Evolutionary conservation across 2,888 invertebrate genomes (phyloP).

Genomic region (Bellardia pandia): DNA sequence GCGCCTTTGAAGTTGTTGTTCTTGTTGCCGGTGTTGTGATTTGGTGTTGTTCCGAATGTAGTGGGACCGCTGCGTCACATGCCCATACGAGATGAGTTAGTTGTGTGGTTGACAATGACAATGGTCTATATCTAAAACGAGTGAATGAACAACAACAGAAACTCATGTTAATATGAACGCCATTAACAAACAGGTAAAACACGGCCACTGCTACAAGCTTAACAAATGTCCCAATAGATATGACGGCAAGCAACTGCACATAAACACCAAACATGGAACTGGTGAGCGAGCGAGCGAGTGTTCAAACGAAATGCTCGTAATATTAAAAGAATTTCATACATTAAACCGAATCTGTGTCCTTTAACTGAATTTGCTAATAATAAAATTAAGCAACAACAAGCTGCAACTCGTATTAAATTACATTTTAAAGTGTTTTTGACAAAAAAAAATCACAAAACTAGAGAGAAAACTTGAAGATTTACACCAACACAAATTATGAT

Average conservation of each 20-base stretch:
- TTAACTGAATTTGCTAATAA: slow-evolving; percentile 49
- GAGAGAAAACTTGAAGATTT: neutral
- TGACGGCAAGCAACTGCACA: neutral
- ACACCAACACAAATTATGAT: slow-evolving; percentile 24
- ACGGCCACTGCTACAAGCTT: slow-evolving; percentile 69
- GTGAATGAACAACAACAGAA: slow-evolving; percentile 78
- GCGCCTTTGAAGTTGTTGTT: slow-evolving; percentile 57
- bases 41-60: slow-evolving; percentile 31
- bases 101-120: slow-evolving; percentile 40
- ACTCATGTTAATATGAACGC: slow-evolving; percentile 78
- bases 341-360: slow-evolving; percentile 14
- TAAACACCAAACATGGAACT: neutral
- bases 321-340: neutral
- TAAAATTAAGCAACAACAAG: slow-evolving; percentile 62
- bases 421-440: slow-evolving; percentile 48
- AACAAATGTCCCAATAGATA: slow-evolving; percentile 67
- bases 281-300: neutral
- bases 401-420: slow-evolving; percentile 51
- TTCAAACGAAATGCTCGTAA: slow-evolving; percentile 25
- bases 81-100: slow-evolving; percentile 30
- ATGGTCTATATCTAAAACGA: slow-evolving; percentile 76
- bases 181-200: slow-evolving; percentile 75
- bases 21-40: slow-evolving; percentile 8
- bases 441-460: slow-evolving; percentile 10
- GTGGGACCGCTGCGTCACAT: slow-evolving; percentile 15